These are phyloP conservation scores for Pygmarrhopalites habei DNA, from an alignment of 1,140 invertebrate species.

Conservation along the genomic window DNA sequence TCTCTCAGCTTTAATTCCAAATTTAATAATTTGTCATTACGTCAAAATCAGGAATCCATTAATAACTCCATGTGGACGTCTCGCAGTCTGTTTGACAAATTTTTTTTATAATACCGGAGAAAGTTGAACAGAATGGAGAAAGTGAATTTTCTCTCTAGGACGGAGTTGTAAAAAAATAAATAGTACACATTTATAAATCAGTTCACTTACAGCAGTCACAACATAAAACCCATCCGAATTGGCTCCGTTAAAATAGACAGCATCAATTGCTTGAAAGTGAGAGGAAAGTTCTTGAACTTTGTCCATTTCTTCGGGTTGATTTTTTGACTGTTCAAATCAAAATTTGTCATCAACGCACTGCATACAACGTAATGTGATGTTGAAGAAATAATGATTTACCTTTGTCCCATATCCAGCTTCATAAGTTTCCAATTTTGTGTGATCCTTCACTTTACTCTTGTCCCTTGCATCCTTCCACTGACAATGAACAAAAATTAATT, in stretches of 20 bases:
- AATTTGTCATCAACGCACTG: too few species aligned
- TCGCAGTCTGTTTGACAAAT: too few species aligned
- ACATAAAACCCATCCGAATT: conserved; percentile 47
- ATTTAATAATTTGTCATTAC: conserved; percentile 8
- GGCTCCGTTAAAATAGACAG: conserved; percentile 56
- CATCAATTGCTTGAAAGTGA: conserved; percentile 55
- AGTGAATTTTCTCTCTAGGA: too few species aligned
- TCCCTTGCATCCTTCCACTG: conserved; percentile 35
- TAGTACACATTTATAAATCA: background rate
- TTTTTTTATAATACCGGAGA: too few species aligned
- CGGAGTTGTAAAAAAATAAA: conserved; percentile 23
- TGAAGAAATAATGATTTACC: too few species aligned
- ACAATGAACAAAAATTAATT: background rate
- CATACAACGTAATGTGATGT: too few species aligned
- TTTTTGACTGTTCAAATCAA: too few species aligned
- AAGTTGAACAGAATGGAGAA: too few species aligned
- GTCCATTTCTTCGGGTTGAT: conserved; percentile 50
- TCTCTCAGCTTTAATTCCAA: background rate
- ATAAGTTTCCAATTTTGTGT: conserved; percentile 39
- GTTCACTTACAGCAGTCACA: conserved; percentile 44
- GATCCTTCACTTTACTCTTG: conserved; percentile 13
- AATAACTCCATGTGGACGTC: conserved; percentile 40
- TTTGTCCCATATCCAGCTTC: conserved; percentile 47
- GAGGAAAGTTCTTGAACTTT: conserved; percentile 52
- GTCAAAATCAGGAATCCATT: conserved; percentile 45